These are phyloP conservation scores for Sebastiscus tertius DNA, from an alignment of 2,797 vertebrate genomes.

Conservation along the genomic window DNA sequence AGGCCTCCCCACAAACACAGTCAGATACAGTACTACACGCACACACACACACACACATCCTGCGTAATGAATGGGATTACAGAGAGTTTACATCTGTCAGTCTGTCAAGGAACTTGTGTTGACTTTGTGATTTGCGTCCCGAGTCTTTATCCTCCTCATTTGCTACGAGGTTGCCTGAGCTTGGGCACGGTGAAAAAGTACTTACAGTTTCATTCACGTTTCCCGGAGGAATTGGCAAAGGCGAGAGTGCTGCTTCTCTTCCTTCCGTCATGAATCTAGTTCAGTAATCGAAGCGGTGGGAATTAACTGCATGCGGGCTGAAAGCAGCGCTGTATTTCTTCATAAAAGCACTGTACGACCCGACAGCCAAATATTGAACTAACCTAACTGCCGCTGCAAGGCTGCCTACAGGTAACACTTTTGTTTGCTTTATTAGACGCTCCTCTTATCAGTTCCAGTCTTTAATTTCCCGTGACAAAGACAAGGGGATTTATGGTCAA, in stretches of 20 bases:
- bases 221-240: conserved; percentile 28
- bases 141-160: conserved; percentile 31
- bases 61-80: conserved; percentile 33
- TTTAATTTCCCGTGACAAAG: conserved; percentile 26
- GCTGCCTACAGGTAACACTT: background rate
- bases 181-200: conserved; percentile 32
- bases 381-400: background rate
- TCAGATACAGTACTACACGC: background rate
- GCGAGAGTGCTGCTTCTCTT: conserved; percentile 15
- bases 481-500: background rate
- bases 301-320: conserved; percentile 10
- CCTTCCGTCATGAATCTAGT: conserved; percentile 23
- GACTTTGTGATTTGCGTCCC: conserved; percentile 35
- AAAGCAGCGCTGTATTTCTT: conserved; percentile 18
- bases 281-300: conserved; percentile 25
- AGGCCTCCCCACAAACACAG: background rate
- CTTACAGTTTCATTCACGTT: conserved; percentile 49
- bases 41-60: background rate
- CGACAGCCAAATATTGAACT: conserved; percentile 29
- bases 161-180: conserved; percentile 19
- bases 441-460: background rate
- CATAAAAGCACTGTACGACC: background rate
- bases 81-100: conserved; percentile 39
- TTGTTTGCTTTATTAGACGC: conserved; percentile 22
- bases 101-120: conserved; percentile 34